phyloP scores from a whole-genome alignment of 2,797 vertebrate species.

The Cossypha niveicapilla region DNA sequence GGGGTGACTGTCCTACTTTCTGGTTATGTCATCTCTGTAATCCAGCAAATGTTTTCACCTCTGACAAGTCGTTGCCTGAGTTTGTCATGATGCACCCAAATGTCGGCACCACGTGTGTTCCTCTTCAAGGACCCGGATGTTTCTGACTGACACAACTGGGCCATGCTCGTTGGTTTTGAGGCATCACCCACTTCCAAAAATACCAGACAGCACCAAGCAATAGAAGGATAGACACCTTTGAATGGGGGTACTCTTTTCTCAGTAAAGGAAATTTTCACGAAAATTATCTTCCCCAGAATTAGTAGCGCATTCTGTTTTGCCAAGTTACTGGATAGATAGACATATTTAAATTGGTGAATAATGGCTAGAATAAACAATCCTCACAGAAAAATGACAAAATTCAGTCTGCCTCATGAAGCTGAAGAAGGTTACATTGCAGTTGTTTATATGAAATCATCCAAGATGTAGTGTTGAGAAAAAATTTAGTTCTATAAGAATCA shows the following conservation, averaged over 20 bases:
- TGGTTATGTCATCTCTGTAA: neutral
- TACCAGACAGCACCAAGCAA: neutral
- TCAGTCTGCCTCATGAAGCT: neutral
- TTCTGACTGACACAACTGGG: slow-evolving; percentile 39
- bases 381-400: neutral
- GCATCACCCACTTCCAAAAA: neutral
- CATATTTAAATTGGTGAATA: neutral
- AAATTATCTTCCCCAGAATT: neutral
- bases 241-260: neutral
- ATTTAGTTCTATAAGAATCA: neutral
- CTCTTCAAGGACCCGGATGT: neutral
- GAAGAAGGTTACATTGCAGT: neutral
- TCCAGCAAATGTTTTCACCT: neutral
- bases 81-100: neutral
- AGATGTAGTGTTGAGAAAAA: neutral
- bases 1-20: neutral
- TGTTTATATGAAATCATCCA: neutral
- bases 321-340: neutral
- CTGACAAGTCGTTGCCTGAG: neutral
- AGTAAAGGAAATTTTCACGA: neutral
- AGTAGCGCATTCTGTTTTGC: neutral
- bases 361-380: neutral
- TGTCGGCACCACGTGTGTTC: neutral
- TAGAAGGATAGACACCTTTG: neutral
- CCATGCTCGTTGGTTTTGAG: neutral